Percentiles rank a stretch among this genome's conserved stretches.
phyloP scores from a whole-genome alignment of 1,140 invertebrate genomes.

The Cardiocondyla obscurior region DNA sequence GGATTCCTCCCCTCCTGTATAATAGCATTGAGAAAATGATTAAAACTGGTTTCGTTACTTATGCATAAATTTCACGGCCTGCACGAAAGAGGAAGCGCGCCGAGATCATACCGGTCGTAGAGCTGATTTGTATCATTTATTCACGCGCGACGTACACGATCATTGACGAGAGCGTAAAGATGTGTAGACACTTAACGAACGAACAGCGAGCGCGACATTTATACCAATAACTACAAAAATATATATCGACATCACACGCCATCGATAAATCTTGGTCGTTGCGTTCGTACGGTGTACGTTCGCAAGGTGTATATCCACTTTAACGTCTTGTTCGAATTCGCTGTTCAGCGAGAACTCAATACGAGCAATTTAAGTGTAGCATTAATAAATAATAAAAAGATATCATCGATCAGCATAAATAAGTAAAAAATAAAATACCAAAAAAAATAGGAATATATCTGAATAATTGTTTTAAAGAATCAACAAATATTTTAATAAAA shows the following conservation, averaged over 20 bases:
- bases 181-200: no score
- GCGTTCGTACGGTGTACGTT: no score
- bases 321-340: background rate
- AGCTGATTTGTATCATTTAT: slow-evolving; percentile 33
- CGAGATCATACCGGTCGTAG: slow-evolving; percentile 2
- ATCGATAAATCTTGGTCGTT: no score
- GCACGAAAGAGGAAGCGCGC: slow-evolving; percentile 33
- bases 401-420: background rate
- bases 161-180: background rate
- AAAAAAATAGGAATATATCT: background rate
- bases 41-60: slow-evolving; percentile 50
- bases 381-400: background rate
- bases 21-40: slow-evolving; percentile 36
- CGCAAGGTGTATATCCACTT: no score
- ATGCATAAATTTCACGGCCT: slow-evolving; percentile 41
- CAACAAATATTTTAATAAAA: background rate
- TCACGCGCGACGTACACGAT: slow-evolving; percentile 2
- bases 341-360: background rate
- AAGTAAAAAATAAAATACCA: background rate
- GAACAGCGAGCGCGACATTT: no score
- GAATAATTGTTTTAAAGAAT: background rate
- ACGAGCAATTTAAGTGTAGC: background rate
- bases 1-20: background rate
- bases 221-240: no score
- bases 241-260: no score